Evolutionary conservation across 2,797 vertebrate species (phyloP).

Genomic region (Pangasius larnaudii): DNA sequence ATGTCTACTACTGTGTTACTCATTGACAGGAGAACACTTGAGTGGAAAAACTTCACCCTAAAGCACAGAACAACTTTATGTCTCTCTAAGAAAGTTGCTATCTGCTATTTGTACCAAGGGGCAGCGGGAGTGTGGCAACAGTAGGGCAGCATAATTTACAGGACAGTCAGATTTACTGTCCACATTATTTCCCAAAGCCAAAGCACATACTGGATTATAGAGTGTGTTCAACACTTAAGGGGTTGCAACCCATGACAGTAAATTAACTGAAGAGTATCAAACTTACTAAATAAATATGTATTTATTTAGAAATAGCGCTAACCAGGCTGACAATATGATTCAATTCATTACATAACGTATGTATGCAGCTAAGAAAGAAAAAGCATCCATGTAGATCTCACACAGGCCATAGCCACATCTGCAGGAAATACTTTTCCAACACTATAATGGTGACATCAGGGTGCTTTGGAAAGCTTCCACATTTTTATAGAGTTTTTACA

Average conservation of each 20-base stretch:
- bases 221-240: neutral
- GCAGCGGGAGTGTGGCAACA: neutral
- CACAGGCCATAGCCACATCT: neutral
- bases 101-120: neutral
- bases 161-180: neutral
- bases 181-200: constrained; percentile 4
- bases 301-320: neutral
- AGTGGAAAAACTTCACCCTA: constrained; percentile 34
- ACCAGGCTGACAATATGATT: neutral
- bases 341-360: neutral
- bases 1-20: constrained; percentile 46
- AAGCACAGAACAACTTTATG: neutral
- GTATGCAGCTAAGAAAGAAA: neutral
- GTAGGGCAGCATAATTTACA: neutral
- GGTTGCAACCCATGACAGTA: neutral
- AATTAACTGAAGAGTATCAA: neutral
- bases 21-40: constrained; percentile 56
- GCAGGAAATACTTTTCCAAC: constrained; percentile 7
- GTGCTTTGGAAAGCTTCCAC: neutral
- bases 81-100: neutral
- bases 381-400: neutral
- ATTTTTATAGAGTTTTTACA: neutral
- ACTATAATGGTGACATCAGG: neutral
- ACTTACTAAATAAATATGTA: neutral
- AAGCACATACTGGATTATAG: neutral